Base-by-base conservation (phyloP, 2,113 vertebrate genomes). In the Barbus barbus region DNA sequence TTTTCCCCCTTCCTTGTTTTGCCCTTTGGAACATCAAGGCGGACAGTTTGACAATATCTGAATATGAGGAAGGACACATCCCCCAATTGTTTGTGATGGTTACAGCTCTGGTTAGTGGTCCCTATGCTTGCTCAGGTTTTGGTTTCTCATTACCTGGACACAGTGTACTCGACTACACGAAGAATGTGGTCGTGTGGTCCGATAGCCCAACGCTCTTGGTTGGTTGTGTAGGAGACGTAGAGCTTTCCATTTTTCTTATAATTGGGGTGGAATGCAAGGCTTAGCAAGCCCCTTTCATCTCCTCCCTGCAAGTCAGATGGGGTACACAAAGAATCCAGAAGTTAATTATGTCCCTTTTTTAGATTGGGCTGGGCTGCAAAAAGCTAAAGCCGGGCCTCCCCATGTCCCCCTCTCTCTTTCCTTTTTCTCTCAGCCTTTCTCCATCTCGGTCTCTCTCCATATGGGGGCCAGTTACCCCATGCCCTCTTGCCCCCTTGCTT, bases 231-330 rank as follows among this genome's bases (percentile, higher is more conserved):
- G 93, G 98, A 98, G 94, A 98, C 94, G 92, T 98, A 99, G 86
- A 99, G 95, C 94, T 99, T 99, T 95, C 98, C 98, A 95, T 98
- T 99, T 96, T 97, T 98, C 97, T 97, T 98, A 94, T 98, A 99
- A 97, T 97, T 98, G 96, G 97, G 98, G 93, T 99, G 98, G 97
- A 99, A 99, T 97, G 96, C 97, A 94, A 99, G 95, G 95, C 97
- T 98, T 95, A 99, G 94, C 93, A 99, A 95, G 90, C 98, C 98
- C 93, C 98, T 97, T 97, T 99, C 98, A 98, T 99, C 98, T 97
- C 97, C 97, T 92, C 96, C 97, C 98, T 99, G 97, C 79, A 95
- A 96, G 96, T 97, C 96, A 97, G 96, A 96, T 94, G 95, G 95
- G 94, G 96, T 97, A 96, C 94, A 98, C 95, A 98, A 97, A 98